A percentile compares a stretch with the other conserved stretches of the same genome.
Conservation (phyloP, 2,113 vertebrate genomes). For the Alethe castanea region DNA sequence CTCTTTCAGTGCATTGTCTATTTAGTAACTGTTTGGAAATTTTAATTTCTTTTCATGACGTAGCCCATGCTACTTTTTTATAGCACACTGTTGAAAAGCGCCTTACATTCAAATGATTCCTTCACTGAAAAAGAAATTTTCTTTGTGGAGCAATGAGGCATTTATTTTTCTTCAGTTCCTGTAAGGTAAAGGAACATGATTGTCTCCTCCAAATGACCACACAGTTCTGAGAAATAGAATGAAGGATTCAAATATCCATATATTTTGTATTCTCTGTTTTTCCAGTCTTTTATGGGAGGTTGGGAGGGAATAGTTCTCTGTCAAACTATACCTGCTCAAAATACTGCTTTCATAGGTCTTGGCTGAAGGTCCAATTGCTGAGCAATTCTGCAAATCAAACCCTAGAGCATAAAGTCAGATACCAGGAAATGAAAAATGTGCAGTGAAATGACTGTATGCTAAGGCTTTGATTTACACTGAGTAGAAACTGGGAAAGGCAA, state of each 20-base stretch:
- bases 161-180: not conserved
- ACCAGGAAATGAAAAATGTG: not conserved
- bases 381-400: slow-evolving; percentile 34
- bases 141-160: not conserved
- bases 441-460: not conserved
- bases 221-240: not conserved
- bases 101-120: not conserved
- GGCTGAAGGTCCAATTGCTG: not conserved
- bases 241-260: not conserved
- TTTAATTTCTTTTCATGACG: not conserved
- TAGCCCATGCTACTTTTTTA: not conserved
- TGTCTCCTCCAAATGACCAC: not conserved
- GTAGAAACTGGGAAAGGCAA: not conserved
- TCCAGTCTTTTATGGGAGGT: not conserved
- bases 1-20: not conserved
- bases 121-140: not conserved
- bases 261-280: not conserved
- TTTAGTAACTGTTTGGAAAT: not conserved
- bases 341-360: not conserved
- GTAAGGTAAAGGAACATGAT: not conserved
- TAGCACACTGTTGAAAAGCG: not conserved
- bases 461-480: slow-evolving; percentile 19
- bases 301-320: not conserved
- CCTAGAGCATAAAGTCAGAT: not conserved
- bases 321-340: not conserved